Evolutionary conservation across 1,140 invertebrate genomes (phyloP).

Genomic region (Choristoneura fumiferana): DNA sequence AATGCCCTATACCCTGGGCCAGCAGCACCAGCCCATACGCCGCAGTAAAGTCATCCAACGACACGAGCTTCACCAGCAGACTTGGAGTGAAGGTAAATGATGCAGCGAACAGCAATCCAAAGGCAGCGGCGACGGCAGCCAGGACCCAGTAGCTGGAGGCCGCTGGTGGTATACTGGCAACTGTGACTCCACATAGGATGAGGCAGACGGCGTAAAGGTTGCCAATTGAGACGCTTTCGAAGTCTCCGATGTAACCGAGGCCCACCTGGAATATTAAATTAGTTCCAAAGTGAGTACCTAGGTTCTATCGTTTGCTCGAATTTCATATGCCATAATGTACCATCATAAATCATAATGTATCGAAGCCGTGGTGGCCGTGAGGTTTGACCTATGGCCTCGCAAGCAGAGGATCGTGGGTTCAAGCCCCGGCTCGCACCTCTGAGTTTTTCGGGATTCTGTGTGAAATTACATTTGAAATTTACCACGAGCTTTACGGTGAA

Average conservation of each 20-base stretch:
- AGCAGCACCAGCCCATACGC: constrained; percentile 93
- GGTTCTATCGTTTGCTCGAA: too few species aligned
- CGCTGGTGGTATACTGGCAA: constrained; percentile 83
- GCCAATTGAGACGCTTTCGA: constrained; percentile 88
- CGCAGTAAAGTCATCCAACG: constrained; percentile 87
- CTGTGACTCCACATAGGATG: constrained; percentile 85
- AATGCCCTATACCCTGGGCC: constrained; percentile 88
- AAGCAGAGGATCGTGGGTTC: too few species aligned
- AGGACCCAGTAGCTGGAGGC: constrained; percentile 80
- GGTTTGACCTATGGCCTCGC: too few species aligned
- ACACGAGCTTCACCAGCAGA: constrained; percentile 88
- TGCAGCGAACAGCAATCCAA: constrained; percentile 91
- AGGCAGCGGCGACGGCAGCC: constrained; percentile 81
- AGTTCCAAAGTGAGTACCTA: too few species aligned
- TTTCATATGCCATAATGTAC: too few species aligned
- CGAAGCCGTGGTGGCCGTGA: too few species aligned
- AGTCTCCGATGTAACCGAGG: constrained; percentile 94
- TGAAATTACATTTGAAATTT: too few species aligned
- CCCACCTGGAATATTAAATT: constrained; percentile 85
- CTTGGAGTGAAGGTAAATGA: constrained; percentile 93
- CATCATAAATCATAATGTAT: too few species aligned
- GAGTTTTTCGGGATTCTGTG: too few species aligned
- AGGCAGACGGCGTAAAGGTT: constrained; percentile 89
- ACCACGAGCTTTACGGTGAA: too few species aligned
- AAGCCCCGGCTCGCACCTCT: too few species aligned